phyloP scores from a whole-genome alignment of 2,797 vertebrate species.

The Peromyscus nudipes region DNA sequence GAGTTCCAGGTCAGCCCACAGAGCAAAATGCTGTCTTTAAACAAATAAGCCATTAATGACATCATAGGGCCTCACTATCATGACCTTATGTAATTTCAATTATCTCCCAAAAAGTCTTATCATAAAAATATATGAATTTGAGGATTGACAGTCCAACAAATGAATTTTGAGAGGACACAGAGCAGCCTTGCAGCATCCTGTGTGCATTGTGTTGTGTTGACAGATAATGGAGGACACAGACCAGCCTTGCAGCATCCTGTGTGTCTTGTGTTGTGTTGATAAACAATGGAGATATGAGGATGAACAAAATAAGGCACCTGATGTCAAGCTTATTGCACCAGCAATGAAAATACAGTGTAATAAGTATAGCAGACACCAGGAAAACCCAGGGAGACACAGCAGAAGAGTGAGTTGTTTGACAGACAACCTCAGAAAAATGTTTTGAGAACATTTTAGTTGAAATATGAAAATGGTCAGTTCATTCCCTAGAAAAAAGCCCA shows the following conservation, averaged over 20 bases:
- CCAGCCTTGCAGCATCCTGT: too few relatives aligned
- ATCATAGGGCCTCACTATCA: not conserved
- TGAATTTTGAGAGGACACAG: not conserved
- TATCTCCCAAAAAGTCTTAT: not conserved
- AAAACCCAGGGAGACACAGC: not conserved
- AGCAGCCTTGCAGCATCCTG: too few relatives aligned
- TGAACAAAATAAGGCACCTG: not conserved
- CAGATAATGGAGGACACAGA: not conserved
- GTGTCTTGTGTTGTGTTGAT: not conserved
- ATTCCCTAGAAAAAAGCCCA: not conserved
- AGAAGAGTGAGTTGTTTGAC: not conserved
- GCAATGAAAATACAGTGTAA: not conserved
- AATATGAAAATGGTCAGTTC: not conserved
- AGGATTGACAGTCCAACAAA: not conserved
- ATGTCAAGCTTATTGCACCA: not conserved
- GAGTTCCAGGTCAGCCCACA: not conserved
- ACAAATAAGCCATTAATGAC: not conserved
- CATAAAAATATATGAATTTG: not conserved
- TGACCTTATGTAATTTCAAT: not conserved
- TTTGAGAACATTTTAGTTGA: slow-evolving; percentile 41
- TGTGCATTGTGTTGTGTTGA: not conserved
- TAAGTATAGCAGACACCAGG: not conserved
- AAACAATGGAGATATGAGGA: not conserved
- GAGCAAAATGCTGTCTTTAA: not conserved
- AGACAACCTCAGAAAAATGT: not conserved